Base-by-base conservation (phyloP, 2,113 vertebrate species). In the Gulo gulo region DNA sequence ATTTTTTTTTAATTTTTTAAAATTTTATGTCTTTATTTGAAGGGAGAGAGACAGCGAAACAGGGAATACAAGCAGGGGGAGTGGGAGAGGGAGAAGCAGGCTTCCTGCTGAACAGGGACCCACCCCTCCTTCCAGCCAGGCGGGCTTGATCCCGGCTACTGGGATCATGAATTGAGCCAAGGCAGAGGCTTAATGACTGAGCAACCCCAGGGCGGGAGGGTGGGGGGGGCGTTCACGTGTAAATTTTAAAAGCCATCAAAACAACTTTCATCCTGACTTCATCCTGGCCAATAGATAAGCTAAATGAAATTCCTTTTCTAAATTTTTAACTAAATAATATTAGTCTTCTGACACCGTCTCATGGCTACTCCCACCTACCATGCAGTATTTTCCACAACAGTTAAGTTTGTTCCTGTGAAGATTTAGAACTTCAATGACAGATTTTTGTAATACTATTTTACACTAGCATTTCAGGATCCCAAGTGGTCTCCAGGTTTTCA, bases 201-300 rank as follows among this genome's bases (percentile, higher is more conserved):
- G 59, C 24, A 11, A 61, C 57, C 7, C 7, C 0, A 9, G 4
- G 10, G 52, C 2, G 50, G 3, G 15, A 15, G 4, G 15, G 52
- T 15, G 1, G 5, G 50, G 47, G 12, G 11, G 12, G 47, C 2
- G 11, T 3, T 96, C 57, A 69, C 61, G 88, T 80, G 47, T 89
- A 47, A 88, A 55, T 39, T 92, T 71, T 92, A 79, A 97, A 96
- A 95, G 12, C 29, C 82, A 69, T 47, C 15, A 57, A 71, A 87
- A 80, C 29, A 78, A 81, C 0, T 11, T 85, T 97, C 26, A 94
- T 79, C 34, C 29, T 29, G 34, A 50, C 20, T 91, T 97, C 26
- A 94, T 79, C 34, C 24, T 29, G 31, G 59, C 20, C 24, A 71
- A n/a, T 69, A 95, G 83, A 63, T 57, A 18, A 95, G 11, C 7